Evolutionary conservation across 2,797 vertebrate genomes (phyloP).

Genomic region (Adrianichthys oophorus): DNA sequence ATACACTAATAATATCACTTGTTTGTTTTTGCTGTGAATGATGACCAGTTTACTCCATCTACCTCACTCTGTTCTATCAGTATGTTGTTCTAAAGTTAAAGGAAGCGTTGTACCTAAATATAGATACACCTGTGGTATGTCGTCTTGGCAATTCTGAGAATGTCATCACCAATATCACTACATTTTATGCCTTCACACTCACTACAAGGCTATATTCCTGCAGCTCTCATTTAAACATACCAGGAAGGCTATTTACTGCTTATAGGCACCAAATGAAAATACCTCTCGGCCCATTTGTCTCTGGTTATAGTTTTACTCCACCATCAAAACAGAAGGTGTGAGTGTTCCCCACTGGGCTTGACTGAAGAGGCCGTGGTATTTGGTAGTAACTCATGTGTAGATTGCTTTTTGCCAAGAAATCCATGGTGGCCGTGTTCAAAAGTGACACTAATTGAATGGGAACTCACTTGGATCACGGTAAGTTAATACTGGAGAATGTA

Average conservation of each 20-base stretch:
- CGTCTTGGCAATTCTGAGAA: constrained; percentile 2
- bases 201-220: constrained; percentile 16
- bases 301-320: constrained; percentile 29
- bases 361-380: constrained; percentile 28
- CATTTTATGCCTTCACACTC: constrained; percentile 6
- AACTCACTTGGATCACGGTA: constrained; percentile 32
- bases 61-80: background rate
- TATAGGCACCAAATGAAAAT: constrained; percentile 51
- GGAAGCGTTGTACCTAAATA: constrained; percentile 1
- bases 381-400: constrained; percentile 33
- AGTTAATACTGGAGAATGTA: constrained; percentile 35
- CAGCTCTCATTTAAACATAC: constrained; percentile 34
- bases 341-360: constrained; percentile 39
- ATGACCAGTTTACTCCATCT: no score
- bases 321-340: constrained; percentile 33
- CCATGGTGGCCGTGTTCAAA: constrained; percentile 51
- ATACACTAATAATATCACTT: no score
- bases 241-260: constrained; percentile 41
- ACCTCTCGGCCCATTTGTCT: constrained; percentile 53
- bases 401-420: constrained; percentile 62
- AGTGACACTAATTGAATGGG: constrained; percentile 61
- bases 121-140: background rate
- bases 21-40: no score
- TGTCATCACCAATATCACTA: constrained; percentile 5
- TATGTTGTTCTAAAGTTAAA: constrained; percentile 1